These are phyloP conservation scores for Beris morrisii DNA, from an alignment of 2,888 invertebrate species.

Conservation along the genomic window DNA sequence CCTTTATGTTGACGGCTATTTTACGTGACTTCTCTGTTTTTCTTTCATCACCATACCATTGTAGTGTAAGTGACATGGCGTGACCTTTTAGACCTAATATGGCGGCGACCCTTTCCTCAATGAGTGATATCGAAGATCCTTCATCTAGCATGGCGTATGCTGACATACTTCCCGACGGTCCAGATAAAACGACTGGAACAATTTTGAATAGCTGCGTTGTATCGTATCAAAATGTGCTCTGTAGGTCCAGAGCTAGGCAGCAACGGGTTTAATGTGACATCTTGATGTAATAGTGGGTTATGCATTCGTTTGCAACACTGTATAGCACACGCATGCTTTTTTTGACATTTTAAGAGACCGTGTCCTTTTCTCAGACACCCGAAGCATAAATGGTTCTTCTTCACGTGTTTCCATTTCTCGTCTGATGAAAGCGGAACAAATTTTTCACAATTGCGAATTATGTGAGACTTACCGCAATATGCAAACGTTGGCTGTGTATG, in stretches of 20 bases:
- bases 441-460: background rate
- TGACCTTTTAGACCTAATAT: background rate
- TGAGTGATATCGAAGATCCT: slow-evolving; percentile 17
- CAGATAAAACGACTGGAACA: background rate
- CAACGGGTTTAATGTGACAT: too few species aligned
- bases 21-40: slow-evolving; percentile 5
- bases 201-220: background rate
- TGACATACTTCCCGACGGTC: slow-evolving; percentile 4
- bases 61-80: background rate
- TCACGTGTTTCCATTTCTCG: background rate
- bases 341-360: background rate
- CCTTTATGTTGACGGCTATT: slow-evolving; percentile 3
- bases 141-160: slow-evolving; percentile 36
- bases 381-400: background rate
- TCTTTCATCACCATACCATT: slow-evolving; percentile 7
- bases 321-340: background rate
- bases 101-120: background rate
- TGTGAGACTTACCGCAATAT: background rate
- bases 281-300: slow-evolving; percentile 2
- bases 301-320: background rate
- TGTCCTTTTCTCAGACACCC: background rate
- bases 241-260: too few species aligned
- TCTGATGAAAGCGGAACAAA: background rate
- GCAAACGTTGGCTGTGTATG: too few species aligned
- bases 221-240: background rate